Conservation (phyloP, 2,888 invertebrate species). For the Oscheius sp. region DNA sequence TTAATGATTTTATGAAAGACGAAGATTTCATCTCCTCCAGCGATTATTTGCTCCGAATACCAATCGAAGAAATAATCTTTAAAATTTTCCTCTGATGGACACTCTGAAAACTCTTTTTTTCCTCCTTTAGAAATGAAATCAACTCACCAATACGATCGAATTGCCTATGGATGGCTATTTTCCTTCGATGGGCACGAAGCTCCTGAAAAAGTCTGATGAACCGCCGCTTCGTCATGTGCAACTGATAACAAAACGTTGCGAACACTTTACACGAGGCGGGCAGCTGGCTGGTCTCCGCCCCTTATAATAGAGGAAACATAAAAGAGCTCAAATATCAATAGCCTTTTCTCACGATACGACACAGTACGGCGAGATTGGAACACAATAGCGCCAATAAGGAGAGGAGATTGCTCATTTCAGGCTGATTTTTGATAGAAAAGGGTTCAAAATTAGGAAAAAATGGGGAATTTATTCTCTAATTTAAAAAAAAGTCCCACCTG, state of each 20-base stretch:
- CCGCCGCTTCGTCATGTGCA: background rate
- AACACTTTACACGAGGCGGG: background rate
- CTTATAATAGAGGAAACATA: background rate
- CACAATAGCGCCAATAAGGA: too few species aligned
- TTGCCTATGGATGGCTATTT: background rate
- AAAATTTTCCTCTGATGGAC: conserved; percentile 6
- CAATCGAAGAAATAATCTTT: conserved; percentile 2
- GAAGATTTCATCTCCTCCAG: background rate
- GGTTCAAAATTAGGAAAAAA: background rate
- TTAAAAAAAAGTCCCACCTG: background rate
- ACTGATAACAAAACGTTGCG: background rate
- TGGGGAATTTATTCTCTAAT: background rate
- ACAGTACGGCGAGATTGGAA: too few species aligned
- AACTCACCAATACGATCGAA: conserved; percentile 10
- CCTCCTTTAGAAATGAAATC: background rate
- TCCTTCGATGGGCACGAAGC: conserved; percentile 16
- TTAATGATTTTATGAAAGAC: conserved; percentile 15
- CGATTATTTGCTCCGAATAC: background rate
- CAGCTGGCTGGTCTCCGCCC: too few species aligned
- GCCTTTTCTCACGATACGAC: too few species aligned
- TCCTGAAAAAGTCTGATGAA: conserved; percentile 21
- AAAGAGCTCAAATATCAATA: too few species aligned
- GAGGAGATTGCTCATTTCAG: too few species aligned
- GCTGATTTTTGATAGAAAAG: background rate
- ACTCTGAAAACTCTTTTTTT: background rate